A percentile compares a stretch with the other conserved stretches of the same genome.
These are phyloP conservation scores for Galendromus occidentalis DNA, from an alignment of 1,140 invertebrate species.

Conservation along the genomic window DNA sequence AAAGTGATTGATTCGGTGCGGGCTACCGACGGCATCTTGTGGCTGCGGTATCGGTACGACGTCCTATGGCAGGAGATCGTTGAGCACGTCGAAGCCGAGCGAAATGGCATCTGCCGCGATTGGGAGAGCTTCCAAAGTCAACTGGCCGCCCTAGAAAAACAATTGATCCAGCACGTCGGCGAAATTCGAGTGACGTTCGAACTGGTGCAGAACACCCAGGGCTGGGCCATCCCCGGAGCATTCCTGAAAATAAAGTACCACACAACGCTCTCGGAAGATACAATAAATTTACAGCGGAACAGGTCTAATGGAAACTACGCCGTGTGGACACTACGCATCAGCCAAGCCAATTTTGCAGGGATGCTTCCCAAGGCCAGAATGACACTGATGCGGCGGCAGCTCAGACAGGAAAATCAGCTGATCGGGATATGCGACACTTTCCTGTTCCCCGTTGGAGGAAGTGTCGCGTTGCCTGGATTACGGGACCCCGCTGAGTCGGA, in stretches of 20 bases:
- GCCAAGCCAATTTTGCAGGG: background rate
- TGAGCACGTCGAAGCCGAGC: background rate
- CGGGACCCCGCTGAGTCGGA: background rate
- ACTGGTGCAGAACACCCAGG: background rate
- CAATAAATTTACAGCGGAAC: constrained; percentile 2
- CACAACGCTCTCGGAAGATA: background rate
- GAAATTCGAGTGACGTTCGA: background rate
- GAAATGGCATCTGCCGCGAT: background rate
- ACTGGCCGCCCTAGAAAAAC: background rate
- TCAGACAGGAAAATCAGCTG: background rate
- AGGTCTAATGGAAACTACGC: background rate
- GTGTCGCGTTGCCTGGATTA: background rate
- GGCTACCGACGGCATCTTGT: background rate
- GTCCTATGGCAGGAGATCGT: background rate
- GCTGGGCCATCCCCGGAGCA: constrained; percentile 1
- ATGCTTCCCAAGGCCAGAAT: background rate
- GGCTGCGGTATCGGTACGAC: background rate
- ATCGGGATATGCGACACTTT: background rate
- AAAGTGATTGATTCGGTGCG: background rate
- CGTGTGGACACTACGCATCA: background rate
- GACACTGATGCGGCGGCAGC: background rate
- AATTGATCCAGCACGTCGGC: background rate
- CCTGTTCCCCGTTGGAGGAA: background rate
- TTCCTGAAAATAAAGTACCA: background rate
- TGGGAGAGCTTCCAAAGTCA: background rate